Conservation (phyloP, 2,113 vertebrate species). For the Okapia johnstoni region DNA sequence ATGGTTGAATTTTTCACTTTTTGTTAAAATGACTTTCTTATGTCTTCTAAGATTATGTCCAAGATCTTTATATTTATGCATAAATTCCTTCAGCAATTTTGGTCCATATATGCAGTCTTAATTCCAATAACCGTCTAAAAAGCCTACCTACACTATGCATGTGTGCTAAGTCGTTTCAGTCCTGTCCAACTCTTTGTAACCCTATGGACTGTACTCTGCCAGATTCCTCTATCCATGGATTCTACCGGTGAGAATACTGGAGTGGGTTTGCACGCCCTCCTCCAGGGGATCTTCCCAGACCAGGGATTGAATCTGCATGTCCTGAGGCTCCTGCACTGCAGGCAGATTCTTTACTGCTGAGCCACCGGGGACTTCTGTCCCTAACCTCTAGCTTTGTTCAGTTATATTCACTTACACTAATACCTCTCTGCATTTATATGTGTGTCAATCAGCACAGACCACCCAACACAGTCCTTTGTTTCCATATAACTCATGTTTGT, state of each 20-base stretch:
- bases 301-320: not conserved
- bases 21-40: not conserved
- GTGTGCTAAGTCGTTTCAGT: not conserved
- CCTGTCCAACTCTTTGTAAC: not conserved
- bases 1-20: not conserved
- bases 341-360: not conserved
- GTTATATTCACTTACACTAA: not conserved
- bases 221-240: not conserved
- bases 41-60: not conserved
- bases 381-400: not conserved
- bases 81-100: not conserved
- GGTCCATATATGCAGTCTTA: not conserved
- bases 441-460: not conserved
- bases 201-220: not conserved
- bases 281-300: not conserved
- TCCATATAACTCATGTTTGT: not conserved
- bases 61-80: not conserved
- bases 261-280: not conserved
- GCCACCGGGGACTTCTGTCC: not conserved
- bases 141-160: not conserved
- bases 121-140: not conserved
- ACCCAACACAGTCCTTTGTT: not conserved
- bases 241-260: not conserved
- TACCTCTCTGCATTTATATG: not conserved
- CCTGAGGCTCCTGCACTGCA: not conserved